Conservation (phyloP, 1,140 invertebrate species). For the Nasonia vitripennis region DNA sequence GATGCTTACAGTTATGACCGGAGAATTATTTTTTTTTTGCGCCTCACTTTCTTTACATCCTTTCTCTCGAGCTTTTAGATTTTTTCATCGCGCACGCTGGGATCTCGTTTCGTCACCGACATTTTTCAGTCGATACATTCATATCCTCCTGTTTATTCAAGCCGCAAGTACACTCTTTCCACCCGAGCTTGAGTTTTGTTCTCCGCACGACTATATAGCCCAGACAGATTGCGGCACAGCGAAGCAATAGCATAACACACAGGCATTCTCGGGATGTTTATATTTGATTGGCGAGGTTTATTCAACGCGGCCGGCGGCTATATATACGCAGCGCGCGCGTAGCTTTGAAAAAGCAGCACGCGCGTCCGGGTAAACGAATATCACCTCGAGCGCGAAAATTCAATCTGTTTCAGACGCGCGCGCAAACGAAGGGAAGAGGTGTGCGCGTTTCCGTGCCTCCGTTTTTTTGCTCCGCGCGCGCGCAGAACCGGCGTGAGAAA, state of each 20-base stretch:
- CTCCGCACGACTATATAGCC: too few species aligned
- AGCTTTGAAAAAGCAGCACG: slow-evolving; percentile 6
- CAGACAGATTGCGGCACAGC: background rate
- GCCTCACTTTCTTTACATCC: background rate
- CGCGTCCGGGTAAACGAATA: background rate
- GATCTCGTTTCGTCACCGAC: too few species aligned
- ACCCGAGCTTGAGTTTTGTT: too few species aligned
- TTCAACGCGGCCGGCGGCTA: slow-evolving; percentile 2
- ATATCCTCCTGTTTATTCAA: too few species aligned
- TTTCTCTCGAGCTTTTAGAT: background rate
- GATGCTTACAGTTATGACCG: slow-evolving; percentile 20
- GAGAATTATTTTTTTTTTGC: background rate
- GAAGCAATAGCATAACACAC: background rate
- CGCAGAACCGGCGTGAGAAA: background rate
- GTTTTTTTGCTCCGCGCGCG: background rate
- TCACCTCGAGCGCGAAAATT: slow-evolving; percentile 36
- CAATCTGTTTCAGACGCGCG: background rate
- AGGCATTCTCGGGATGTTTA: slow-evolving; percentile 27
- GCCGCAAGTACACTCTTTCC: too few species aligned
- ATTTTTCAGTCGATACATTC: too few species aligned
- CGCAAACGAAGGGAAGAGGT: background rate
- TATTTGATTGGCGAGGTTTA: slow-evolving; percentile 35
- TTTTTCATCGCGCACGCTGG: too few species aligned
- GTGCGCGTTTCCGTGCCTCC: background rate
- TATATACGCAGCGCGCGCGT: background rate